Evolutionary conservation across 2,888 invertebrate genomes (phyloP), one percentile per base, ranked within the genome.

Genomic region (Ophioninae sp.): DNA sequence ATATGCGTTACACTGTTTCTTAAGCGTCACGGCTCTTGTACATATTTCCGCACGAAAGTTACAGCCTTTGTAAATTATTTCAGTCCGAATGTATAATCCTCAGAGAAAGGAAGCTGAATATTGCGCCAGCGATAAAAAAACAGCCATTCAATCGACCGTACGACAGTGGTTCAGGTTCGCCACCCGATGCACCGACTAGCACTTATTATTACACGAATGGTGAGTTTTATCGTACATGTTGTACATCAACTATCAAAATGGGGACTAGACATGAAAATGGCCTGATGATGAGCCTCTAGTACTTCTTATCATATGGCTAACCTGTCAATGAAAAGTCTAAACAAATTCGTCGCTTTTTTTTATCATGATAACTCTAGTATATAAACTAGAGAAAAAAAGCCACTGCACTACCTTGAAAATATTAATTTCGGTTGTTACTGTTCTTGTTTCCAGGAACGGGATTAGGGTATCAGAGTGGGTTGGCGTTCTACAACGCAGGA

Each of bases 41-140:
- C 39, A 64, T 23, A 30, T 17, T 30, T 23, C 30, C 56, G 20
- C 22, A 17, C 17, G 30, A 23, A 30, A 56, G 6, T 69, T 20
- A 23, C 56, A 22, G 37, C 72, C n/a, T 78, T 80, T 83, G 67
- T 81, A 2, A 56, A 59, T 87, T 88, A 87, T 93, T 93, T 61
- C 91, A 95, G 95, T 94, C 96, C 75, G 96, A 97, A 88, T 96
- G 96, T 92, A 95, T 97, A 86, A 95, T 96, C 72, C 94, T 97
- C 89, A 95, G 96, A 88, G 97, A 97, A 92, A 94, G 97, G 88
- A 97, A 97, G 92, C 93, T 97, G 83, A 97, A 97, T 91, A 97
- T 97, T 92, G 97, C 97, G 59, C 97, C 97, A 86, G 97, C 97
- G 87, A 96, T 97, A 85, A 96, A 97, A 90, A 97, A 97, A 93